A percentile compares a stretch with the other conserved stretches of the same genome.
Conservation (phyloP, 2,888 invertebrate species). For the Cyrtodaria siliqua region DNA sequence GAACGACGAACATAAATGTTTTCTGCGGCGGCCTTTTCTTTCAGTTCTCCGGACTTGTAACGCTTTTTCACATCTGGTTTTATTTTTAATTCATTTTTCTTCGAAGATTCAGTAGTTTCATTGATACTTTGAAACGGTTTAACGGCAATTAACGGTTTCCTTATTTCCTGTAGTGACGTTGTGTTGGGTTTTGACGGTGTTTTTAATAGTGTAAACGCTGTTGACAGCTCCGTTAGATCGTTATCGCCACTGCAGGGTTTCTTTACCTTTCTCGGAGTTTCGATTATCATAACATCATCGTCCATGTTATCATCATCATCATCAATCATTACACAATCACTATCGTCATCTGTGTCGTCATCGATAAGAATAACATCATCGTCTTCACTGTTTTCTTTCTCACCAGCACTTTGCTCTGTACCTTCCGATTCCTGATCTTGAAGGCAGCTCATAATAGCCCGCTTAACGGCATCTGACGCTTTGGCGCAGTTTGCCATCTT, state of each 20-base stretch:
- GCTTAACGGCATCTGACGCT: conserved; percentile 45
- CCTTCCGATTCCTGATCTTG: conserved; percentile 8
- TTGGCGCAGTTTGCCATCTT: conserved; percentile 33
- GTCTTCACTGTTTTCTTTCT: neutral
- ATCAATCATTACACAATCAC: neutral
- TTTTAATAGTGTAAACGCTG: conserved; percentile 7
- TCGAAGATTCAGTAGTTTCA: too few species aligned
- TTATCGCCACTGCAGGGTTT: neutral
- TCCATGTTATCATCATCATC: conserved; percentile 2
- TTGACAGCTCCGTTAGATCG: conserved; percentile 7
- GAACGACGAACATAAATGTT: too few species aligned
- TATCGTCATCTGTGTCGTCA: conserved; percentile 27
- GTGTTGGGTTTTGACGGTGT: conserved; percentile 20
- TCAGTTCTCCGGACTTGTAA: too few species aligned
- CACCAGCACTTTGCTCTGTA: neutral
- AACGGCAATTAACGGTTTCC: too few species aligned
- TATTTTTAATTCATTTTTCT: neutral
- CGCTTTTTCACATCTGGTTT: neutral
- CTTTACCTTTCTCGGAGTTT: conserved; percentile 3
- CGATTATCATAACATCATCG: conserved; percentile 36
- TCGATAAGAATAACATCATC: conserved; percentile 33
- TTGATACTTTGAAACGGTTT: too few species aligned
- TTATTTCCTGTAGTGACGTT: too few species aligned
- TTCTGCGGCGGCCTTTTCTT: neutral
- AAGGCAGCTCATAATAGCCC: conserved; percentile 40